phyloP scores from a whole-genome alignment of 2,113 vertebrate species.

The Leuciscus idus region DNA sequence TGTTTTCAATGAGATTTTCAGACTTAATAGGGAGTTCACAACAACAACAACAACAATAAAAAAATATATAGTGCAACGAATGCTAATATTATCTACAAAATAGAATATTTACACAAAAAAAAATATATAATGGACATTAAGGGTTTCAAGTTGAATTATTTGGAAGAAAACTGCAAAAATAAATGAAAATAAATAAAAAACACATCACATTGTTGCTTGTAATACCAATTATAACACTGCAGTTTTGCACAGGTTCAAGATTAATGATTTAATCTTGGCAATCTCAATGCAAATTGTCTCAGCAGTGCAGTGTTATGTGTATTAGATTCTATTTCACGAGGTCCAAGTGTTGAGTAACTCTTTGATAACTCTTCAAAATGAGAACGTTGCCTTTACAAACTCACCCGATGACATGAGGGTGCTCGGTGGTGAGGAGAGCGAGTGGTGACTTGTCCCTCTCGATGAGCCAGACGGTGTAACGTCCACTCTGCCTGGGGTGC shows the following conservation, averaged over 20 bases:
- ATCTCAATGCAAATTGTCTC: too few species aligned
- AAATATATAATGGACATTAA: neutral
- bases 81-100: neutral
- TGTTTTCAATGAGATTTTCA: too few species aligned
- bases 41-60: neutral
- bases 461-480: constrained; percentile 83
- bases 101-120: neutral
- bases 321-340: neutral
- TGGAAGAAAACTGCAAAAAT: too few species aligned
- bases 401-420: constrained; percentile 77
- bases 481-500: constrained; percentile 81
- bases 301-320: neutral
- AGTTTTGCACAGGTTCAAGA: too few species aligned
- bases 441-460: constrained; percentile 74
- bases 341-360: neutral
- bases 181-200: neutral
- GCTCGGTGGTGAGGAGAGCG: constrained; percentile 72
- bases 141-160: neutral
- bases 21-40: neutral
- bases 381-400: constrained; percentile 39
- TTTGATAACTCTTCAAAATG: neutral
- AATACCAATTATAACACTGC: neutral
- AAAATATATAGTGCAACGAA: neutral
- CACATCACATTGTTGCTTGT: neutral
- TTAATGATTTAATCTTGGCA: too few species aligned